Evolutionary conservation across 2,888 invertebrate species (phyloP).

Genomic region (Melanophora roralis): DNA sequence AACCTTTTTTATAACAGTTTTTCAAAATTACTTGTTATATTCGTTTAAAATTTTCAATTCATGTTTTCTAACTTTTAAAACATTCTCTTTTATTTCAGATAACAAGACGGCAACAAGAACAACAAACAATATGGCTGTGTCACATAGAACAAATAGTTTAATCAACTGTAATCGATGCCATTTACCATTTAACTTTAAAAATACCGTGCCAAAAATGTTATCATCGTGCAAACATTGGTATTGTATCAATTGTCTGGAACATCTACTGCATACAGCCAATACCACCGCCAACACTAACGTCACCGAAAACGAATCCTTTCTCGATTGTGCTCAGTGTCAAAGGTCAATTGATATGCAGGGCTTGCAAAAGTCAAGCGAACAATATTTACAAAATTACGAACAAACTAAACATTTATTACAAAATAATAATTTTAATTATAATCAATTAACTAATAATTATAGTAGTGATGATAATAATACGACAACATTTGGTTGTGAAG

Average conservation of each 20-base stretch:
- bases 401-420: constrained; percentile 29
- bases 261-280: constrained; percentile 78
- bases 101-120: constrained; percentile 69
- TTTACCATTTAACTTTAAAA: constrained; percentile 85
- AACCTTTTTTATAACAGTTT: too few species aligned
- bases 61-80: too few species aligned
- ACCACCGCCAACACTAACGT: background rate
- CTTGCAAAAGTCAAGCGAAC: constrained; percentile 6
- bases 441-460: background rate
- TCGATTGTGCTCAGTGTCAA: constrained; percentile 84
- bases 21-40: too few species aligned
- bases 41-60: too few species aligned
- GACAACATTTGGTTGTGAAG: constrained; percentile 45
- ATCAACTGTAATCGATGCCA: constrained; percentile 87
- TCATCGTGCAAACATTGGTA: constrained; percentile 87
- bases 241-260: constrained; percentile 85
- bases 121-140: constrained; percentile 80
- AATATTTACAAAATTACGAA: constrained; percentile 47
- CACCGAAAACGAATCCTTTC: constrained; percentile 83
- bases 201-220: constrained; percentile 85
- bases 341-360: constrained; percentile 79
- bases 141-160: constrained; percentile 85
- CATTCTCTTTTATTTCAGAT: constrained; percentile 72
- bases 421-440: constrained; percentile 9
- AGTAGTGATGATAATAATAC: constrained; percentile 27